phyloP scores from a whole-genome alignment of 1,140 invertebrate genomes.

The Pteromalus puparum region DNA sequence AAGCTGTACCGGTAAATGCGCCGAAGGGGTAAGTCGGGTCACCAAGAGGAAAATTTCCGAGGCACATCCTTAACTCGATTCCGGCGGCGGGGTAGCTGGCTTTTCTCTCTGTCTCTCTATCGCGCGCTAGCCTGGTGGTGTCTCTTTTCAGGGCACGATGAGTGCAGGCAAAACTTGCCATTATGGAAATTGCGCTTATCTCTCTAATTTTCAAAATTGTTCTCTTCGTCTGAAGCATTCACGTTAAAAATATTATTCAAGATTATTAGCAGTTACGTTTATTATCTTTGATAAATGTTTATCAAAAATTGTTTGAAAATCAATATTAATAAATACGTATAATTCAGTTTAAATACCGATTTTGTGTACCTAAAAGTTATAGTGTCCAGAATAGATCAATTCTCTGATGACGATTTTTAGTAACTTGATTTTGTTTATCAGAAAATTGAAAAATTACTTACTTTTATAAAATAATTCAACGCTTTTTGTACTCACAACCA shows the following conservation, averaged over 20 bases:
- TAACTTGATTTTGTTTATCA: too few relatives aligned
- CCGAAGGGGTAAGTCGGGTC: neutral
- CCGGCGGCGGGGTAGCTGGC: neutral
- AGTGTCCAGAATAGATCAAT: too few relatives aligned
- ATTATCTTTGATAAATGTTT: too few relatives aligned
- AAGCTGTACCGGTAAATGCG: neutral
- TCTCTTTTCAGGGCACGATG: neutral
- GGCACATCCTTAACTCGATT: constrained; percentile 7
- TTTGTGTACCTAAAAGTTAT: too few relatives aligned
- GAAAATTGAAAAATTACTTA: too few relatives aligned
- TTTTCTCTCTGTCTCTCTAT: neutral
- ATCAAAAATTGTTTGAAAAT: too few relatives aligned
- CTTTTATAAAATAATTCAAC: too few relatives aligned
- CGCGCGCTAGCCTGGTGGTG: neutral
- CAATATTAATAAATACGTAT: too few relatives aligned
- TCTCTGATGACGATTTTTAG: too few relatives aligned
- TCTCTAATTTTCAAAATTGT: constrained; percentile 36
- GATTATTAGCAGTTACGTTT: neutral
- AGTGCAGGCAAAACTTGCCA: neutral
- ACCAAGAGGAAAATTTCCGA: neutral
- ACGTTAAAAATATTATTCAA: too few relatives aligned
- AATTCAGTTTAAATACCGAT: too few relatives aligned
- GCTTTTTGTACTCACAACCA: too few relatives aligned
- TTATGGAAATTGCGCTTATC: constrained; percentile 24
- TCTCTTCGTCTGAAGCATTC: neutral